Conservation (phyloP, 2,797 vertebrate species). For the Pseudochromis fuscus region DNA sequence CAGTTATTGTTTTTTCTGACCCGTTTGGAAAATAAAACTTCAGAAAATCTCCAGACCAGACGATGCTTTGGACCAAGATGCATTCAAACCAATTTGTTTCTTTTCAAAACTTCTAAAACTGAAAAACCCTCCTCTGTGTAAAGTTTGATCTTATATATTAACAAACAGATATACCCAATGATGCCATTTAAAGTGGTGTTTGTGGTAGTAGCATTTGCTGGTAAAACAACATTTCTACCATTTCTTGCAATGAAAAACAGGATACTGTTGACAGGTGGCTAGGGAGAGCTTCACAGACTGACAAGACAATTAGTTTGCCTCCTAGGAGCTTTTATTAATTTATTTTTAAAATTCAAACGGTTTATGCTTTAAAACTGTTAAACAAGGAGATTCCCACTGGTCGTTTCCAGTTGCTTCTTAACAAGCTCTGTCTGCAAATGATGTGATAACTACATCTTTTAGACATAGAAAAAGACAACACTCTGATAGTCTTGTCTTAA, state of each 20-base stretch:
- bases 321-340: not conserved
- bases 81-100: not conserved
- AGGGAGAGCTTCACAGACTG: not conserved
- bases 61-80: not conserved
- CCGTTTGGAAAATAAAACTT: not conserved
- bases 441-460: not conserved
- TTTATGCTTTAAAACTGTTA: conserved; percentile 3
- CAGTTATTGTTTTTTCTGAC: not conserved
- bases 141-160: not conserved
- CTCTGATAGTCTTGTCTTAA: not conserved
- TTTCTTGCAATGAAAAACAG: not conserved
- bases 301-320: conserved; percentile 6
- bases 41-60: not conserved
- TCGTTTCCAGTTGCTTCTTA: not conserved
- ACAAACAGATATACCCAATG: not conserved
- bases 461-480: not conserved
- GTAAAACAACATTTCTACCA: too few relatives aligned
- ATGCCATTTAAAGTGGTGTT: not conserved
- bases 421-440: not conserved
- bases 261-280: conserved; percentile 5
- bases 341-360: conserved; percentile 8
- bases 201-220: not conserved
- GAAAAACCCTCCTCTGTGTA: not conserved
- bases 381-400: not conserved
- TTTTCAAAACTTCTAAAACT: not conserved